phyloP scores from a whole-genome alignment of 1,140 invertebrate genomes.

The Magallana gigas region DNA sequence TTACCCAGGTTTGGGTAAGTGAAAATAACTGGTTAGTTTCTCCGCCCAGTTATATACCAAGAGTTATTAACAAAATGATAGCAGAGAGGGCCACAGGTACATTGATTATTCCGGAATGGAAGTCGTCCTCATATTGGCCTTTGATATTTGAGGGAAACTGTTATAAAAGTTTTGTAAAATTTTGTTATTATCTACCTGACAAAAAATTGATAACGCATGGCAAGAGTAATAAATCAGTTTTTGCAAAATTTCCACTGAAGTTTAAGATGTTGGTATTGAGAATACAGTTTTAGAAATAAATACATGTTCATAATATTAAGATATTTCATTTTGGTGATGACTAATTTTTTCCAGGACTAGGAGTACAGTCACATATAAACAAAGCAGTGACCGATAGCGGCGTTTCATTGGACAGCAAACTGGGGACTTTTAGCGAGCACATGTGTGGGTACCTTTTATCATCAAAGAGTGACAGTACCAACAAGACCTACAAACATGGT shows the following conservation, averaged over 20 bases:
- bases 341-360: no score
- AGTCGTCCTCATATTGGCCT: slow-evolving; percentile 47
- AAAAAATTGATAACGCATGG: no score
- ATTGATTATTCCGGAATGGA: slow-evolving; percentile 51
- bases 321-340: no score
- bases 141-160: slow-evolving; percentile 10
- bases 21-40: slow-evolving; percentile 53
- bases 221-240: no score
- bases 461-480: slow-evolving; percentile 31
- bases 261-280: no score
- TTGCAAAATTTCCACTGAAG: no score
- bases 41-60: slow-evolving; percentile 29
- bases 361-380: neutral
- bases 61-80: slow-evolving; percentile 44
- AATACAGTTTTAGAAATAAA: no score
- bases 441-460: neutral
- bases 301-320: no score
- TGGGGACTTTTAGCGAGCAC: no score
- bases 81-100: slow-evolving; percentile 40
- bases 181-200: no score
- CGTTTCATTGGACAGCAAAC: no score
- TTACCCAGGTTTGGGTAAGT: slow-evolving; percentile 24
- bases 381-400: no score
- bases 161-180: neutral
- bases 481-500: neutral